Conservation (phyloP, 2,113 vertebrate species). For the Lathamus discolor region DNA sequence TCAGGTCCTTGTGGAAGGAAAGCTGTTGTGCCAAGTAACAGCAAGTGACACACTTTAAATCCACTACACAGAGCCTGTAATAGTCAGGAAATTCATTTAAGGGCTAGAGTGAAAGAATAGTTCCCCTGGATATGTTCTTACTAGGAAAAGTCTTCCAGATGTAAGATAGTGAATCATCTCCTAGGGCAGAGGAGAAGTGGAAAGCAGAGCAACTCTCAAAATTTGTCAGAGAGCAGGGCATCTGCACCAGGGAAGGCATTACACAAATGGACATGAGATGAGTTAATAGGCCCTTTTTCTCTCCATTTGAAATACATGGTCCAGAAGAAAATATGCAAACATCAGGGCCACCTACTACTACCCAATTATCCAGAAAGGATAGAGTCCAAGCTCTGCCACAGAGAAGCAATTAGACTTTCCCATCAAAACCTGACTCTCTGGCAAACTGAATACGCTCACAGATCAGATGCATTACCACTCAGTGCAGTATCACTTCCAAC, state of each 20-base stretch:
- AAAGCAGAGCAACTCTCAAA: background rate
- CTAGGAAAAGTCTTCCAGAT: background rate
- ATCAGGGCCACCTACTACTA: background rate
- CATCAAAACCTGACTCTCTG: background rate
- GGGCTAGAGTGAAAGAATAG: background rate
- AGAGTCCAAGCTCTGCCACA: background rate
- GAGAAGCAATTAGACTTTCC: background rate
- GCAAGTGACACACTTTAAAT: background rate
- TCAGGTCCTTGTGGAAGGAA: background rate
- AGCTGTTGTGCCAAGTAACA: background rate
- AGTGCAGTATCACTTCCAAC: background rate
- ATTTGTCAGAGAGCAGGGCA: background rate
- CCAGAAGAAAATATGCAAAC: conserved; percentile 1
- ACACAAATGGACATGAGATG: background rate
- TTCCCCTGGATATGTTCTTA: background rate
- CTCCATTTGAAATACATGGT: background rate
- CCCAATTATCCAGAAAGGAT: background rate
- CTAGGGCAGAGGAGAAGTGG: background rate
- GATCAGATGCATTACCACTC: conserved; percentile 45
- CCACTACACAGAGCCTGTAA: background rate
- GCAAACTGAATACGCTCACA: conserved; percentile 3
- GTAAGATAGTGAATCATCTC: background rate
- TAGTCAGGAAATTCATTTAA: background rate
- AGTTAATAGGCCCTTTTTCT: background rate
- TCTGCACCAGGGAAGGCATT: background rate